phyloP scores from a whole-genome alignment of 2,113 vertebrate species.

The Cranoglanis bouderius region DNA sequence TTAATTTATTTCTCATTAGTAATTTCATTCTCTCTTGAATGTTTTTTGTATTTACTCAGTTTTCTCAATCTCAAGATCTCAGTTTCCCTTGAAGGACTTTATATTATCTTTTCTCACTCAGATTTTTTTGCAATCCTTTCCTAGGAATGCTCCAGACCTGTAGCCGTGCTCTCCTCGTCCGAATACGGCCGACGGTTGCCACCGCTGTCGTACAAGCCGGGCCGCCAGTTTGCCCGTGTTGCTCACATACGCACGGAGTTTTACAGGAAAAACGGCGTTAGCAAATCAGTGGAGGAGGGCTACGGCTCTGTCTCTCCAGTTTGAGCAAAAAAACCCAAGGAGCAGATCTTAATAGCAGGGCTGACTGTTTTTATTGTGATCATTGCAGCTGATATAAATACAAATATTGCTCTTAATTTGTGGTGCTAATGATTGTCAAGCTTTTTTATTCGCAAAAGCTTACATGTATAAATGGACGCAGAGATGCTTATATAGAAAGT shows the following conservation, averaged over 20 bases:
- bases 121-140: neutral
- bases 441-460: neutral
- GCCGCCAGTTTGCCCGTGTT: slow-evolving; percentile 51
- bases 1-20: neutral
- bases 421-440: neutral
- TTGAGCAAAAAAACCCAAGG: slow-evolving; percentile 44
- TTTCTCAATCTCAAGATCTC: neutral
- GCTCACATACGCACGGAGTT: slow-evolving; percentile 64
- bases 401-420: neutral
- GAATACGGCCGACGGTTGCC: slow-evolving; percentile 62
- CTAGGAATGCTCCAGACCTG: slow-evolving; percentile 67
- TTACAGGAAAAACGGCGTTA: slow-evolving; percentile 71
- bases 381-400: neutral
- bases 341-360: neutral
- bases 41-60: neutral
- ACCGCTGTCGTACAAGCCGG: slow-evolving; percentile 27
- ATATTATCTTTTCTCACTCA: neutral
- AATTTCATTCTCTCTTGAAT: neutral
- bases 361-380: neutral
- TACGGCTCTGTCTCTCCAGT: slow-evolving; percentile 67
- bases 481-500: slow-evolving; percentile 70
- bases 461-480: slow-evolving; percentile 35
- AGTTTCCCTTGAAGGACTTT: neutral
- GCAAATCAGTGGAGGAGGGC: slow-evolving; percentile 66
- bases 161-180: slow-evolving; percentile 68